Conservation (phyloP, 2,113 vertebrate species). For the Peromyscus californicus region DNA sequence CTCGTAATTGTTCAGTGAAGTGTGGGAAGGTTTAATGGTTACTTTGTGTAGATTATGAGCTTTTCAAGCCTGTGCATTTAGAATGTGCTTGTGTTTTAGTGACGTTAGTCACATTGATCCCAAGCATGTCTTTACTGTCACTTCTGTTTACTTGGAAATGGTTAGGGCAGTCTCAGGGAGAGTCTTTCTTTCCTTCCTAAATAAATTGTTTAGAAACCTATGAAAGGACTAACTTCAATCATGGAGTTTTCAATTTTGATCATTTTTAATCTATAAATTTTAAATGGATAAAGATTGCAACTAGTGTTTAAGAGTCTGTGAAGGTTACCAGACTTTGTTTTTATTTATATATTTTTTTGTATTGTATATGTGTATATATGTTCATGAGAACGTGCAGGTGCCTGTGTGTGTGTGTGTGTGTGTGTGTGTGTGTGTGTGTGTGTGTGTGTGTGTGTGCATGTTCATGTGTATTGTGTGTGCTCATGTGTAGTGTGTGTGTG, state of each 20-base stretch:
- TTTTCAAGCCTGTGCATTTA: conserved; percentile 35
- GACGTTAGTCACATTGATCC: conserved; percentile 26
- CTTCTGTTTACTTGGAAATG: conserved; percentile 26
- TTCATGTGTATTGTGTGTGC: not conserved
- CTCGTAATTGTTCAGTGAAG: not conserved
- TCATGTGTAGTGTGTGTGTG: not conserved
- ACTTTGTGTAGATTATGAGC: conserved; percentile 46
- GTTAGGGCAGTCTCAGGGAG: not conserved
- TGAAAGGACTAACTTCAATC: conserved; percentile 29
- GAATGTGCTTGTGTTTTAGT: conserved; percentile 54
- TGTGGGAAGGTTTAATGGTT: conserved; percentile 4
- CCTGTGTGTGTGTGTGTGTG: not conserved
- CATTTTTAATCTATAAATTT: conserved; percentile 22
- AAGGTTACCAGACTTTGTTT: not conserved
- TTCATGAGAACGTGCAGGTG: not conserved
- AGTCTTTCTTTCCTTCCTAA: not conserved
- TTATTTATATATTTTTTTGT: not conserved
- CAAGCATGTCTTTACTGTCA: not conserved
- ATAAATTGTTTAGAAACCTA: conserved; percentile 37
- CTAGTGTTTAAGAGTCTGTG: not conserved
- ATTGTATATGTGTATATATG: not conserved
- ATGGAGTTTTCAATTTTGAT: conserved; percentile 61
- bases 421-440: not conserved
- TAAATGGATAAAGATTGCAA: not conserved
- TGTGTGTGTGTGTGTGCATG: not conserved